Percentiles rank a stretch among this genome's conserved stretches.
These are phyloP conservation scores for Hydrotaea diabolus DNA, from an alignment of 2,888 invertebrate species.

Conservation along the genomic window DNA sequence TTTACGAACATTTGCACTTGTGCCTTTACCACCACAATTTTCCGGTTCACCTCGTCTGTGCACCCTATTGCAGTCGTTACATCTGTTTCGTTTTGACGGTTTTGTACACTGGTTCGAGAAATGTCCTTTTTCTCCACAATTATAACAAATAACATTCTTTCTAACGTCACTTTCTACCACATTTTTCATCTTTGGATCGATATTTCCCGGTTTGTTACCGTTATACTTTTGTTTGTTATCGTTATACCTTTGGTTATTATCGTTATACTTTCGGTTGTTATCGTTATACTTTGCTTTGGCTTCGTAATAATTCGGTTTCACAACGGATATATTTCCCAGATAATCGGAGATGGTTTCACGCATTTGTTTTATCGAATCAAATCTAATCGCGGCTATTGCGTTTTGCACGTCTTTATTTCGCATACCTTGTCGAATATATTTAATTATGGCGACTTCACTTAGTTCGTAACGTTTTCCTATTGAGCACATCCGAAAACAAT, in stretches of 20 bases:
- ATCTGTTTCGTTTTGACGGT: too few relatives aligned
- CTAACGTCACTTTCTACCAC: constrained; percentile 40
- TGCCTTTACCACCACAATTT: background rate
- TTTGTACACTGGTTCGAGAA: background rate
- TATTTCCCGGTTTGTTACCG: constrained; percentile 12
- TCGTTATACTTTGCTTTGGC: too few relatives aligned
- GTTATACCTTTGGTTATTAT: background rate
- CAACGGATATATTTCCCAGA: background rate
- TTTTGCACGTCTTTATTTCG: background rate
- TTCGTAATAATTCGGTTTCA: too few relatives aligned
- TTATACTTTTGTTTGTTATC: background rate
- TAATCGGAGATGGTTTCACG: constrained; percentile 19
- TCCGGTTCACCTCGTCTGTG: background rate
- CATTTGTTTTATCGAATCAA: constrained; percentile 12
- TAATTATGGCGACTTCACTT: constrained; percentile 4
- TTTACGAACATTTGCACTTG: too few relatives aligned
- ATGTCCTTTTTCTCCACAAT: constrained; percentile 4
- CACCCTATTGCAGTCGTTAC: background rate
- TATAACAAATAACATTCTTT: constrained; percentile 52
- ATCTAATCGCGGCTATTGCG: background rate
- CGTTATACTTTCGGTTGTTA: too few relatives aligned
- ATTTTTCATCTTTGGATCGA: constrained; percentile 28
- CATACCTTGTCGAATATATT: constrained; percentile 19
- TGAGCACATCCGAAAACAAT: constrained; percentile 21
- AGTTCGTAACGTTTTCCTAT: constrained; percentile 11